Base-by-base conservation (phyloP, 2,797 vertebrate species). In the Cuculus canorus region DNA sequence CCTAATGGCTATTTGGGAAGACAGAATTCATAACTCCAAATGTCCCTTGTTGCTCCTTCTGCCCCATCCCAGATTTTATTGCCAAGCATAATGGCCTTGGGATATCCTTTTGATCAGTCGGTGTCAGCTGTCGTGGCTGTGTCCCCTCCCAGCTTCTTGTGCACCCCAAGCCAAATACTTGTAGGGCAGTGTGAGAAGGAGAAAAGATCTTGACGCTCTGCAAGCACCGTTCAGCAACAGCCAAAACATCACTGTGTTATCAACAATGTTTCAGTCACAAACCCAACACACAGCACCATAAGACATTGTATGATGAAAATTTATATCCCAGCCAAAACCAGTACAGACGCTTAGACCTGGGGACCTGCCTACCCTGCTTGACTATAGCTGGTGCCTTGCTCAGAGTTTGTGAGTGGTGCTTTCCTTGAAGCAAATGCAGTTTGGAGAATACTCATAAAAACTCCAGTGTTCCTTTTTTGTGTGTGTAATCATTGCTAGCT, bases 241-340 rank as follows among this genome's bases (percentile, higher is more conserved):
- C 14, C 39, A 47, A 81, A 83, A 47, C 10, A 17, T 33, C 5
- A 16, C 10, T 7, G 9, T 30, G 22, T 69, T 88, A 30, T 6
- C 41, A 69, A 4, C 8, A 2, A 8, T 30, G 23, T 28, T 76
- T 39, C 35, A 35, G 14, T 30, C 52, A 39, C 35, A 76, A 50
- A 61, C 48, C 32, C 32, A 33, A 53, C 8, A 22, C 13, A 5
- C 3, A 61, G 10, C 5, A 2, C 11, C 0, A 0, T 19, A 37
- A 65, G 30, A 72, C 2, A 3, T 32, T 5, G 30, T 75, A 1
- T 21, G 54, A 76, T 69, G 68, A 72, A 76, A 72, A 39, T 10
- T 28, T 32, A 5, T 25, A 8, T 59, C 13, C 7, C 16, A 73
- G 37, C 8, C 37, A 17, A 80, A 88, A 11, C 1, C 23, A 45